Conservation (phyloP, 1,140 invertebrate species). For the Drosophila pallidifrons region DNA sequence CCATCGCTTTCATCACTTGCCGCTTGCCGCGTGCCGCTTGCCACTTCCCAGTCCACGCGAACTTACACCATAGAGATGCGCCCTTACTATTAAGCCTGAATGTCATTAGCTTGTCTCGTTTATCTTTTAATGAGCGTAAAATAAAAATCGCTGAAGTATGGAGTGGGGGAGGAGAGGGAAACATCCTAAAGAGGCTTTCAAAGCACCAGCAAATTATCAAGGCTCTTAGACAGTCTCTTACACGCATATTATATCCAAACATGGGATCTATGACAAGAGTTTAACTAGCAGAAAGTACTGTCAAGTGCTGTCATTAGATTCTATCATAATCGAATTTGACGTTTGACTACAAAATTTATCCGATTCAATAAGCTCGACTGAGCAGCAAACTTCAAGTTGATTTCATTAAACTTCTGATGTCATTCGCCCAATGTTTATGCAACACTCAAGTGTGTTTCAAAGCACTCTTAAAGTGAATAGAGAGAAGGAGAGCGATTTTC, state of each 20-base stretch:
- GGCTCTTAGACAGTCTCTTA: conserved; percentile 22
- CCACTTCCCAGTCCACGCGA: neutral
- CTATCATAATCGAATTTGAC: conserved; percentile 25
- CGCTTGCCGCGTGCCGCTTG: neutral
- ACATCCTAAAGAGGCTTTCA: neutral
- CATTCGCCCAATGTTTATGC: neutral
- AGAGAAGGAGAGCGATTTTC: too few species aligned
- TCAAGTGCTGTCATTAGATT: conserved; percentile 6
- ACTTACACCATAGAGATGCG: neutral
- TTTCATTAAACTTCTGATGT: neutral
- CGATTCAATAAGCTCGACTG: conserved; percentile 2
- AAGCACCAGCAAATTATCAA: conserved; percentile 37
- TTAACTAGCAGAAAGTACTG: conserved; percentile 26
- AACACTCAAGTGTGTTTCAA: neutral
- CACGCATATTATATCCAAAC: conserved; percentile 1
- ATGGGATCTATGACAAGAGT: conserved; percentile 13
- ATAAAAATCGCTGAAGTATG: conserved; percentile 62
- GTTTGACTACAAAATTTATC: conserved; percentile 9
- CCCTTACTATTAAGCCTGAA: conserved; percentile 68
- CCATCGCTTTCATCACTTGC: conserved; percentile 51
- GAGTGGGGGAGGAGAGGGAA: neutral
- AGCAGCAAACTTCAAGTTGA: neutral
- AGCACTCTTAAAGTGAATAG: too few species aligned
- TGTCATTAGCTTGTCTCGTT: conserved; percentile 82
- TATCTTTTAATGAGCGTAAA: conserved; percentile 83